Percentiles rank a stretch among this genome's conserved stretches.
phyloP scores from a whole-genome alignment of 2,113 vertebrate genomes.

The Notiomystis cincta region DNA sequence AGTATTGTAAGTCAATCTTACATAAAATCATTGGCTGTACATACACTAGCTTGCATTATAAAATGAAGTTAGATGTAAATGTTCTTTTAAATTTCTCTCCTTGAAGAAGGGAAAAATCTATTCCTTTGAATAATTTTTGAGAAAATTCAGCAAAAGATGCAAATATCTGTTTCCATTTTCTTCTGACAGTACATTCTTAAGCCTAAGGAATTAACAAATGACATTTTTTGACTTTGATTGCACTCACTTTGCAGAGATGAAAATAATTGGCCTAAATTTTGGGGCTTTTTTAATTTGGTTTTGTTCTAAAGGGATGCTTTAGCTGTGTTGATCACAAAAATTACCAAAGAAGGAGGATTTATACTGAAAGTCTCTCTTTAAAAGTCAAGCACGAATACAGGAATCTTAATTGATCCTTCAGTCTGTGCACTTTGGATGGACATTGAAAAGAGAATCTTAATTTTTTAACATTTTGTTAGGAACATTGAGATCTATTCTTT shows the following conservation, averaged over 20 bases:
- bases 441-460: constrained; percentile 66
- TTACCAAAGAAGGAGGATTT: constrained; percentile 35
- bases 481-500: constrained; percentile 59
- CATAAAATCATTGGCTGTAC: background rate
- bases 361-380: constrained; percentile 11
- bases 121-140: background rate
- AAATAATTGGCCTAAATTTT: background rate
- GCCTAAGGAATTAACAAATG: background rate
- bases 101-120: background rate
- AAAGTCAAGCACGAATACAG: constrained; percentile 49
- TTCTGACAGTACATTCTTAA: background rate
- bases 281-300: fast-evolving
- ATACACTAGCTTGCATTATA: background rate
- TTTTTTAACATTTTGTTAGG: constrained; percentile 68
- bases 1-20: background rate
- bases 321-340: constrained; percentile 47
- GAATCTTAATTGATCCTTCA: constrained; percentile 60
- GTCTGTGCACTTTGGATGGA: constrained; percentile 32
- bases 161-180: background rate
- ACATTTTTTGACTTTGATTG: background rate
- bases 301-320: background rate
- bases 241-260: background rate
- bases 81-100: background rate
- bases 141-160: background rate
- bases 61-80: background rate